Evolutionary conservation across 2,888 invertebrate species (phyloP).

Genomic region (Drosophila parthenogenetica): DNA sequence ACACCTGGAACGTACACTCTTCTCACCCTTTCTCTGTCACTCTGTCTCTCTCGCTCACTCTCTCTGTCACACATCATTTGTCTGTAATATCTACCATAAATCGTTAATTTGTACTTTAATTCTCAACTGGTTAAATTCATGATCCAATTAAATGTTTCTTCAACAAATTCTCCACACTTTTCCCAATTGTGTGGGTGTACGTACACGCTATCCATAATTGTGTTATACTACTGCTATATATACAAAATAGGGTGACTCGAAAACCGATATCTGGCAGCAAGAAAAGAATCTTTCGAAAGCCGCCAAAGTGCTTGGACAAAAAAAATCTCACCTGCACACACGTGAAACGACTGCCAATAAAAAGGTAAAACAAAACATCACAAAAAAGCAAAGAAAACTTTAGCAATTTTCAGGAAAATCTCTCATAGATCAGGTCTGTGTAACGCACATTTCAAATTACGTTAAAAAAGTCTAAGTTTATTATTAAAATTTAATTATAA

Average conservation of each 20-base stretch:
- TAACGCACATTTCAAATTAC: slow-evolving; percentile 22
- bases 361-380: slow-evolving; percentile 83
- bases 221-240: slow-evolving; percentile 49
- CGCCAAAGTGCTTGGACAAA: slow-evolving; percentile 86
- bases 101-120: slow-evolving; percentile 25
- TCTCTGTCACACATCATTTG: slow-evolving; percentile 32
- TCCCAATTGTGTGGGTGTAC: slow-evolving; percentile 21
- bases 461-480: neutral
- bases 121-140: slow-evolving; percentile 31
- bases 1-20: slow-evolving; percentile 53
- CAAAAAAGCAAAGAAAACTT: neutral
- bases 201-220: slow-evolving; percentile 51
- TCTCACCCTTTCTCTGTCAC: slow-evolving; percentile 7
- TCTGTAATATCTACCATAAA: slow-evolving; percentile 39
- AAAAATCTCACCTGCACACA: slow-evolving; percentile 86
- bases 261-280: slow-evolving; percentile 86
- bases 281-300: slow-evolving; percentile 86
- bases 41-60: slow-evolving; percentile 22
- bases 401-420: neutral
- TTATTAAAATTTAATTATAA: slow-evolving; percentile 20
- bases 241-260: slow-evolving; percentile 84
- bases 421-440: slow-evolving; percentile 10
- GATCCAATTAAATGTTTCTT: slow-evolving; percentile 52
- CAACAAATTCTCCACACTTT: slow-evolving; percentile 4
- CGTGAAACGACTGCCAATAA: slow-evolving; percentile 85